Evolutionary conservation across 2,888 invertebrate genomes (phyloP), one percentile per base, ranked within the genome.

Genomic region (Microctonus aethiopoides): DNA sequence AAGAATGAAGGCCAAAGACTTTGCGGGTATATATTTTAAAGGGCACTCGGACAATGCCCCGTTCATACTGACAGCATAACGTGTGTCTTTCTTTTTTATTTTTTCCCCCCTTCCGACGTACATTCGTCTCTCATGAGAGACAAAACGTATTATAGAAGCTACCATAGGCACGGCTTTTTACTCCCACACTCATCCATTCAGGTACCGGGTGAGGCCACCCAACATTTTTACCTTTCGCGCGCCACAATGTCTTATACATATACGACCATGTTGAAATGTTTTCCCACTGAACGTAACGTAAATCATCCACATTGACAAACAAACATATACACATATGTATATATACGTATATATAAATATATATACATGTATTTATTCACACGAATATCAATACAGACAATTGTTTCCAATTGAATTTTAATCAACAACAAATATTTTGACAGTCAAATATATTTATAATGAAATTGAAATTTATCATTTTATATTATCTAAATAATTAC

Each of bases 101-200:
- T 29, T 29, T 41, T 68, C 62, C 39, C 41, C 62, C 61, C 34
- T 22, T 24, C 16, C n/a, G n/a, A n/a, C n/a, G n/a, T n/a, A 24
- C 65, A 56, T 65, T 65, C 56, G 62, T 68, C 63, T 52, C 52
- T 52, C 52, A 22, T 20, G 13, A 54, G 64, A 56, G 54, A 65
- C 24, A 54, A 46, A 46, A n/a, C 16, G 13, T 34, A 34, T 16
- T 22, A 10, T 9, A 9, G 36, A 32, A 22, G 34, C 52, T 39
- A 34, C 52, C 51, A 46, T n/a, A 20, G 20, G 16, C 46, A 20
- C 57, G 26, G 22, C 10, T 36, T 24, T 46, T 54, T 39, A 68
- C 68, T 68, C 68, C 68, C 68, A 68, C 68, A 68, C 68, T 68
- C 68, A 57, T 68, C 57, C 63, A 68, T 63, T 62, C 68, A 68